A percentile compares a stretch with the other conserved stretches of the same genome.
phyloP scores from a whole-genome alignment of 2,888 invertebrate genomes.

The Argynnis bischoffii region DNA sequence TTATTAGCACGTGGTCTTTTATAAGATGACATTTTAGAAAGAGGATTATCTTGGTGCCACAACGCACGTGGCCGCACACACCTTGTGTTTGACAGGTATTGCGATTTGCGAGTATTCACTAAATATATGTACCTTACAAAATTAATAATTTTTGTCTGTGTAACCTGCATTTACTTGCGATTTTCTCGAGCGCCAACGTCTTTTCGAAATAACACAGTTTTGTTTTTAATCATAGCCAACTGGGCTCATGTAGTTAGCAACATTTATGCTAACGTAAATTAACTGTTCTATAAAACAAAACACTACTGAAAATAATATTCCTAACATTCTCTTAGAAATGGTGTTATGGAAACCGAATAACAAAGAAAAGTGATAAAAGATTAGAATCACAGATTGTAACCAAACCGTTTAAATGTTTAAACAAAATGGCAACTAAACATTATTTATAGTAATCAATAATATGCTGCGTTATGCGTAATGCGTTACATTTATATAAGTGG shows the following conservation, averaged over 20 bases:
- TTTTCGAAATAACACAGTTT: conserved; percentile 24
- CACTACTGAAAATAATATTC: not conserved
- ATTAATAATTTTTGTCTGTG: conserved; percentile 37
- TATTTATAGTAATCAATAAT: too few relatives aligned
- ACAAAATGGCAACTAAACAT: too few relatives aligned
- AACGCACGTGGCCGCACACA: too few relatives aligned
- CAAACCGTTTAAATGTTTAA: too few relatives aligned
- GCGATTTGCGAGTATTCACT: too few relatives aligned
- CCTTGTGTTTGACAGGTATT: conserved; percentile 6
- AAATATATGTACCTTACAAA: not conserved
- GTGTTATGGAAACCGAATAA: too few relatives aligned
- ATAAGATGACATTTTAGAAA: not conserved
- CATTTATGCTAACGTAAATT: conserved; percentile 7
- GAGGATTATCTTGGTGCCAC: too few relatives aligned
- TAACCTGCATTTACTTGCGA: conserved; percentile 45
- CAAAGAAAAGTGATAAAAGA: too few relatives aligned
- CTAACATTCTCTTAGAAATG: too few relatives aligned
- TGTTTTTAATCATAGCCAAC: conserved; percentile 33
- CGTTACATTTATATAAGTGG: too few relatives aligned
- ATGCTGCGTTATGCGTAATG: too few relatives aligned
- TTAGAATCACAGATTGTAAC: too few relatives aligned
- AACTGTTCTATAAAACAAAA: conserved; percentile 1
- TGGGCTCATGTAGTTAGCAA: conserved; percentile 13
- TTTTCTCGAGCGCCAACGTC: conserved; percentile 29
- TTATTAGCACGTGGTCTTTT: not conserved